phyloP scores from a whole-genome alignment of 2,888 invertebrate genomes.

The Arctia plantaginis region DNA sequence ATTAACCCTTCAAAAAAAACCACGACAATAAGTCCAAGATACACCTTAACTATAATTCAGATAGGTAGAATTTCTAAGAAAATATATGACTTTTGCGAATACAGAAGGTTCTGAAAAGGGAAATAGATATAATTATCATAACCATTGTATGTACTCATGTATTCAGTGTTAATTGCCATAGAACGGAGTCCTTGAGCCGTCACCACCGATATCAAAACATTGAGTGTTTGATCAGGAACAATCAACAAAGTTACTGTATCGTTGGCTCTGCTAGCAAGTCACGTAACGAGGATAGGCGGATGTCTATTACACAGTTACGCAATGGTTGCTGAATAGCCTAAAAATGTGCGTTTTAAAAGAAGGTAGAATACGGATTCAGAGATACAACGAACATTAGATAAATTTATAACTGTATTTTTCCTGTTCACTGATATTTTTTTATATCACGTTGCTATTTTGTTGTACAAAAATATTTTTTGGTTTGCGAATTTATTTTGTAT shows the following conservation, averaged over 20 bases:
- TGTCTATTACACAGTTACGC: conserved; percentile 8
- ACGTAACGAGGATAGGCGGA: conserved; percentile 10
- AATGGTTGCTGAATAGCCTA: background rate
- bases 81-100: conserved; percentile 29
- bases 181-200: conserved; percentile 37
- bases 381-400: background rate
- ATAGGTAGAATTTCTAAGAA: conserved; percentile 1
- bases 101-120: conserved; percentile 20
- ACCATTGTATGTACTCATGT: conserved; percentile 29
- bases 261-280: conserved; percentile 23
- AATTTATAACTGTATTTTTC: background rate
- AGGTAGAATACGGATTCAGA: background rate
- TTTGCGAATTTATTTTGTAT: too few relatives aligned
- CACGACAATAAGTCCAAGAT: conserved; percentile 13
- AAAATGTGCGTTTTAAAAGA: background rate
- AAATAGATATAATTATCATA: conserved; percentile 40
- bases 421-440: background rate
- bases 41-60: conserved; percentile 6
- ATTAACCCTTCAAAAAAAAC: conserved; percentile 7
- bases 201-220: conserved; percentile 43
- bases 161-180: conserved; percentile 37
- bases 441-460: background rate
- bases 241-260: conserved; percentile 48
- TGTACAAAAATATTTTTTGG: background rate
- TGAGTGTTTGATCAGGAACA: conserved; percentile 53